Conservation (phyloP, 2,888 invertebrate species). For the Drosophila kambysellisi region DNA sequence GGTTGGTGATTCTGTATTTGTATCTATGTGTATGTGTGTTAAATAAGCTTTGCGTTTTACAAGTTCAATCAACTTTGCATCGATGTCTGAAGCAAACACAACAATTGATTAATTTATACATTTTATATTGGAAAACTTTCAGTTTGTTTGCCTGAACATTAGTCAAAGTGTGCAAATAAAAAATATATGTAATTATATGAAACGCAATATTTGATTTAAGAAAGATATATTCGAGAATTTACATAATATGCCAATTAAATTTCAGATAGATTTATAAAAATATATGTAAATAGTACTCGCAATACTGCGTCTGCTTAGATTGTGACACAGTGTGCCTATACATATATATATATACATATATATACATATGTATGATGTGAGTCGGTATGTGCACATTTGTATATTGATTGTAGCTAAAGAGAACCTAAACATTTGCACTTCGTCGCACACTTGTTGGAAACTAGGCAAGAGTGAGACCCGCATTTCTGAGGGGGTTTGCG, state of each 20-base stretch:
- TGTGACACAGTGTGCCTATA: constrained; percentile 11
- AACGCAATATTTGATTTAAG: background rate
- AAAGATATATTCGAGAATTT: background rate
- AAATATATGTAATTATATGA: constrained; percentile 5
- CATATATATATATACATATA: background rate
- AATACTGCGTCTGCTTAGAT: constrained; percentile 33
- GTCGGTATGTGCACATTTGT: constrained; percentile 14
- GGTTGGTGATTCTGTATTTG: constrained; percentile 33
- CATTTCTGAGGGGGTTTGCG: background rate
- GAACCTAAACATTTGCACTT: constrained; percentile 78
- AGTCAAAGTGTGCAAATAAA: constrained; percentile 28
- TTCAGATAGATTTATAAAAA: background rate
- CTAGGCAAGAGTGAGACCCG: constrained; percentile 44
- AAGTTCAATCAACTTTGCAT: constrained; percentile 76
- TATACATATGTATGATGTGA: background rate
- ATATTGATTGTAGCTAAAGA: constrained; percentile 49
- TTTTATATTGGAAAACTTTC: constrained; percentile 57
- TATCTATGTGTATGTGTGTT: constrained; percentile 27
- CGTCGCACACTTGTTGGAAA: constrained; percentile 59
- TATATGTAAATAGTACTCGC: constrained; percentile 8
- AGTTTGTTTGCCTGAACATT: constrained; percentile 22
- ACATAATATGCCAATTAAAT: background rate
- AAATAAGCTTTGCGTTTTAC: constrained; percentile 65
- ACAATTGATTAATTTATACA: constrained; percentile 72
- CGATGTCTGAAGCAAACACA: constrained; percentile 40